Base-by-base conservation (phyloP, 2,113 vertebrate genomes). In the Oncorhynchus clarkii region DNA sequence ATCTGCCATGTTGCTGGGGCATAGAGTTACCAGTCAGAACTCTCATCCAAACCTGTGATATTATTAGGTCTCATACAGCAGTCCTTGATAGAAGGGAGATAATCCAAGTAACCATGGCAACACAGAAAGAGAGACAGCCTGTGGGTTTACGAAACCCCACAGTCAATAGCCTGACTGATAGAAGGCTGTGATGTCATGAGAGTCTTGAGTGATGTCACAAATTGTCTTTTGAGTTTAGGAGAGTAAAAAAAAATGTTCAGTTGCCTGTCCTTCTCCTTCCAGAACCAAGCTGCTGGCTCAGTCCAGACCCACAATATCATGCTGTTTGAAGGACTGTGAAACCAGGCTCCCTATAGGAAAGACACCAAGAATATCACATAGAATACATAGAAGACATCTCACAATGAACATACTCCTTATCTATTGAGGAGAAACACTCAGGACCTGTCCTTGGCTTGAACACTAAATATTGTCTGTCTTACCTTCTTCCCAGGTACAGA, bases 271-370 rank as follows among this genome's bases (percentile, higher is more conserved):
- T 65, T 48, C 68, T 49, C 74, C 54, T 31, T 83, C 75, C 75
- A 76, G 60, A 48, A 20, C 70, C 4, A 74, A 16, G 49, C 6
- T 22, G 5, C 57, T 71, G n/a, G 48, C 45, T 93, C 84, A 92
- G 84, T 94, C 93, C 90, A 94, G 84, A 64, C 92, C 90, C 71
- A 90, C 91, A 0, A 93, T 84, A 76, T 94, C 93, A 1, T 93
- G 93, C 67, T 91, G 93, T 74, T 94, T 94, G 88, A 92, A 93
- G 3, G 84, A 73, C 78, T 92, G 88, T 3, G 92, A 81, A 11
- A 93, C 81, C 75, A 94, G 73, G 65, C 74, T 82, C 54, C 93
- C 93, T 93, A 82, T 49, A 72, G 80, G 74, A 13, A 69, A n/a
- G 26, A 74, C 51, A 69, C 70, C 20, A 34, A 78, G 9, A 65